These are phyloP conservation scores for Mirza zaza DNA, from an alignment of 2,113 vertebrate species.

Conservation along the genomic window DNA sequence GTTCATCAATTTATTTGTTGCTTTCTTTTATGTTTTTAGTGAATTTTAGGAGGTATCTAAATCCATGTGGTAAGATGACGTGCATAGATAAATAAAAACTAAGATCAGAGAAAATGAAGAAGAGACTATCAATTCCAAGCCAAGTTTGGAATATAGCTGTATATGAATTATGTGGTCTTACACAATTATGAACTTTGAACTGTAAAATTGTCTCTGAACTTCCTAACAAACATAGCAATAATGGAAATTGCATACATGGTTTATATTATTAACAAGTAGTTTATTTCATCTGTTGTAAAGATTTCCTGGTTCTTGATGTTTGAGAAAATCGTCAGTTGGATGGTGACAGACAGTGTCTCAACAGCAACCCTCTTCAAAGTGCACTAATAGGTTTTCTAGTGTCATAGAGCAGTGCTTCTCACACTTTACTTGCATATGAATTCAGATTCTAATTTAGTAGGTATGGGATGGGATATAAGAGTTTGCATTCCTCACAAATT, in stretches of 20 bases:
- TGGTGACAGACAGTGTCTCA: neutral
- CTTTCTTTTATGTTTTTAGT: neutral
- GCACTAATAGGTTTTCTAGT: neutral
- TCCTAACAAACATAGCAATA: neutral
- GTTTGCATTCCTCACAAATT: neutral
- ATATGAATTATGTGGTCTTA: neutral
- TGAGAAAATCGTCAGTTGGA: neutral
- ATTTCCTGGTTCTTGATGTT: neutral
- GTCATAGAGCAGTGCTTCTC: neutral
- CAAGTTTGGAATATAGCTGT: neutral
- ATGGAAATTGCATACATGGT: neutral
- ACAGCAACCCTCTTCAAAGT: neutral
- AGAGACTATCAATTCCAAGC: neutral
- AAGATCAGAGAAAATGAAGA: neutral
- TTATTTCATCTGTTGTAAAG: constrained; percentile 3
- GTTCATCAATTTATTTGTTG: constrained; percentile 21
- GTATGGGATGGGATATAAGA: neutral
- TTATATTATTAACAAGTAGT: neutral
- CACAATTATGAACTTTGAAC: neutral
- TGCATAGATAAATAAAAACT: neutral
- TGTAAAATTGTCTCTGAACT: neutral
- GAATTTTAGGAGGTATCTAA: neutral
- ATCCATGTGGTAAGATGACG: neutral
- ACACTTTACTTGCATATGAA: neutral
- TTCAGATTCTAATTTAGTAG: neutral